Conservation (phyloP, 2,888 invertebrate genomes). For the Priocnemis perturbator region DNA sequence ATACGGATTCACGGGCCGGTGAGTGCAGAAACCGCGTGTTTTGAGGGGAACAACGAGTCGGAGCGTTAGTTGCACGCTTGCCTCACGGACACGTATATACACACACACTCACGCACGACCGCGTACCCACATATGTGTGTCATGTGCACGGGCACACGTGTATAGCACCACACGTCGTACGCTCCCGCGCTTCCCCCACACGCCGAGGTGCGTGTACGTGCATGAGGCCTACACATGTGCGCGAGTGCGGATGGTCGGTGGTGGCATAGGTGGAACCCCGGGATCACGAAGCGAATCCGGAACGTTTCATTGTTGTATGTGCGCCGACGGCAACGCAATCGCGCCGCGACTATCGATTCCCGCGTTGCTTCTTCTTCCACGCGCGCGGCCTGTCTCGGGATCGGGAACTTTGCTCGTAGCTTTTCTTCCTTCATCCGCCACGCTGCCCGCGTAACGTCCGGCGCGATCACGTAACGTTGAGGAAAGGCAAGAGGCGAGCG, state of each 20-base stretch:
- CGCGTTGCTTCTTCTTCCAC: background rate
- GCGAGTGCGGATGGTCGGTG: slow-evolving; percentile 23
- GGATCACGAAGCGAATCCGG: slow-evolving; percentile 59
- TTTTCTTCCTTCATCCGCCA: too few species aligned
- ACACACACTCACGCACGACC: background rate
- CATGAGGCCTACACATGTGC: background rate
- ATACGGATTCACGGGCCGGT: slow-evolving; percentile 61
- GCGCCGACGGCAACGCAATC: slow-evolving; percentile 42
- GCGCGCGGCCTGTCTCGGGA: background rate
- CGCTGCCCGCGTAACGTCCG: too few species aligned
- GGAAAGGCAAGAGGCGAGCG: too few species aligned
- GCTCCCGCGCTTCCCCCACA: background rate
- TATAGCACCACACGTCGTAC: background rate
- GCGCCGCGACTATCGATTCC: slow-evolving; percentile 26
- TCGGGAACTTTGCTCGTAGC: too few species aligned
- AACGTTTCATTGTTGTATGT: slow-evolving; percentile 56
- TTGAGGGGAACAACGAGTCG: slow-evolving; percentile 41
- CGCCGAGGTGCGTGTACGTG: background rate
- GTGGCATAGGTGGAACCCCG: slow-evolving; percentile 46
- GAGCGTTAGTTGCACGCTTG: slow-evolving; percentile 1
- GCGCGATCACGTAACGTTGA: too few species aligned
- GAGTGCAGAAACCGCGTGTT: slow-evolving; percentile 55
- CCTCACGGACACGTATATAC: background rate
- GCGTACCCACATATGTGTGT: background rate
- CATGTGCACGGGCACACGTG: background rate